Evolutionary conservation across 2,888 invertebrate species (phyloP).

Genomic region (Corythucha ciliata): DNA sequence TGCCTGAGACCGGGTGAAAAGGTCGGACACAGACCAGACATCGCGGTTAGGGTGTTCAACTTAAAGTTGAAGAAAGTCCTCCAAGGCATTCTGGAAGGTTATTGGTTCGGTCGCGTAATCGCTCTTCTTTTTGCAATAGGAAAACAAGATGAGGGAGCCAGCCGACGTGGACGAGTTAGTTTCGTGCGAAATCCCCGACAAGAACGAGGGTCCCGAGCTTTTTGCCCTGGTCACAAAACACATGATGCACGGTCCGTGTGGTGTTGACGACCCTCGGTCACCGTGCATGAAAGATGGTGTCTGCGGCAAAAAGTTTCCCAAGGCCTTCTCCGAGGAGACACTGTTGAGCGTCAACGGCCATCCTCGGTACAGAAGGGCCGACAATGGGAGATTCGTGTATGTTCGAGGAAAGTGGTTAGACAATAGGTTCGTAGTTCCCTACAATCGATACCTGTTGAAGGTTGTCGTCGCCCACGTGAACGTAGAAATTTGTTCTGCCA

Average conservation of each 20-base stretch:
- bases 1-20: not conserved
- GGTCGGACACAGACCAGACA: not conserved
- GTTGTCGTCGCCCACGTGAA: not conserved
- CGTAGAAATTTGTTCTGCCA: not conserved
- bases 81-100: too few species aligned
- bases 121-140: not conserved
- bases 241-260: too few species aligned
- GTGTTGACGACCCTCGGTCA: too few species aligned
- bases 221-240: too few species aligned
- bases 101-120: too few species aligned
- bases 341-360: constrained; percentile 1
- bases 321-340: not conserved
- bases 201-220: too few species aligned
- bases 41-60: not conserved
- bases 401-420: too few species aligned
- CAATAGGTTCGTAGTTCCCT: not conserved
- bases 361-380: constrained; percentile 1
- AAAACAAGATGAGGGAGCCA: too few species aligned
- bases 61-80: too few species aligned
- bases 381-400: not conserved
- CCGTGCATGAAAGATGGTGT: constrained; percentile 6
- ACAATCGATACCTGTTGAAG: not conserved
- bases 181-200: too few species aligned
- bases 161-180: too few species aligned
- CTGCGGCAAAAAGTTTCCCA: too few species aligned